These are phyloP conservation scores for Busseola fusca DNA, from an alignment of 2,888 invertebrate genomes.

Conservation along the genomic window DNA sequence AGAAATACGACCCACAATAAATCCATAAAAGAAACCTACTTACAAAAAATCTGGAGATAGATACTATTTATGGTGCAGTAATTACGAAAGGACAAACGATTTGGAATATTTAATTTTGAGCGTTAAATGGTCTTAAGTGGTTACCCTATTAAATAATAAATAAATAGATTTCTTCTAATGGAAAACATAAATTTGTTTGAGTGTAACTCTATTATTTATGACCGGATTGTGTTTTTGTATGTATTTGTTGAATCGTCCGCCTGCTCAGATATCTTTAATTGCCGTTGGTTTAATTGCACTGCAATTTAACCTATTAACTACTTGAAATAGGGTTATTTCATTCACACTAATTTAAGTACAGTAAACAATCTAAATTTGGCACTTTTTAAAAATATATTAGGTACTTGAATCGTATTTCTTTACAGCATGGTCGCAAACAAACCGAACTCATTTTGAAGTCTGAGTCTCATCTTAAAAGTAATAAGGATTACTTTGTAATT, in stretches of 20 bases:
- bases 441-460: neutral
- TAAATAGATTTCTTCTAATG: conserved; percentile 46
- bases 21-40: conserved; percentile 30
- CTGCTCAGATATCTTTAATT: conserved; percentile 2
- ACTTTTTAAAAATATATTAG: neutral
- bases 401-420: neutral
- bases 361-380: neutral
- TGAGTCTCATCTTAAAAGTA: neutral
- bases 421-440: neutral
- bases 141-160: conserved; percentile 48
- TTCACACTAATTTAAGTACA: neutral
- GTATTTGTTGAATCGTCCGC: neutral
- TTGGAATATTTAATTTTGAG: conserved; percentile 36
- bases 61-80: conserved; percentile 32
- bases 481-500: no score
- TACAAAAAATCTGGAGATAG: conserved; percentile 39
- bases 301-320: neutral
- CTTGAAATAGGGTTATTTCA: neutral
- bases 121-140: conserved; percentile 50
- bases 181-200: conserved; percentile 24
- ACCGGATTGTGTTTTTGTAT: neutral
- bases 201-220: conserved; percentile 9
- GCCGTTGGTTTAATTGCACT: conserved; percentile 8
- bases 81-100: conserved; percentile 48
- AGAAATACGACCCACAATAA: conserved; percentile 48